Conservation (phyloP, 2,113 vertebrate species). For the Aegypius monachus region DNA sequence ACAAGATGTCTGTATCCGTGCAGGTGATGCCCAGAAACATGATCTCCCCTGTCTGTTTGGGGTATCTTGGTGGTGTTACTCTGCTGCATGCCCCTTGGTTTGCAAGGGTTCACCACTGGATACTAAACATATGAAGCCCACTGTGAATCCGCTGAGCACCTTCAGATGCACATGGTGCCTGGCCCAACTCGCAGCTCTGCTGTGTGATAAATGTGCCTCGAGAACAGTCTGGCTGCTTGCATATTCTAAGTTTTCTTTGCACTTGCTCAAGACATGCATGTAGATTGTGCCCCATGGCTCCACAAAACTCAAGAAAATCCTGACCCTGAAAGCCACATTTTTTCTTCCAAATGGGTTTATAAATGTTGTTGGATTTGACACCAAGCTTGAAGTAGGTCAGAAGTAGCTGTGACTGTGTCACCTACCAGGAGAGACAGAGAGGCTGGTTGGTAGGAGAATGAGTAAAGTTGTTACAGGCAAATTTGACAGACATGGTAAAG, state of each 20-base stretch:
- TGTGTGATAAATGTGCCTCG: not conserved
- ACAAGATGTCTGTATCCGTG: not conserved
- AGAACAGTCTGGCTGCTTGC: no score
- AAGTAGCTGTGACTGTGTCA: not conserved
- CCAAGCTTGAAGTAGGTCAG: not conserved
- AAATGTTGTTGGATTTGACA: not conserved
- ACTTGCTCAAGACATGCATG: not conserved
- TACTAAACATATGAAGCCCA: not conserved
- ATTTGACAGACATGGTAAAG: not conserved
- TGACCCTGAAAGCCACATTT: not conserved
- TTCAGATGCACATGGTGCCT: not conserved
- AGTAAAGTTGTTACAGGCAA: not conserved
- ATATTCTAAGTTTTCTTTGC: not conserved
- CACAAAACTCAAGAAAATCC: not conserved
- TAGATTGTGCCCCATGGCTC: not conserved
- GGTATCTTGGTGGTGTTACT: not conserved
- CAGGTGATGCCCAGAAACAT: not conserved
- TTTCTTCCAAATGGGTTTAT: not conserved
- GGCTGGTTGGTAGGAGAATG: not conserved
- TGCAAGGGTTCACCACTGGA: not conserved
- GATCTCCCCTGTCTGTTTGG: fast-evolving
- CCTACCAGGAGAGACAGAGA: not conserved
- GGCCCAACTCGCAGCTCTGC: not conserved
- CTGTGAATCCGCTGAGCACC: not conserved
- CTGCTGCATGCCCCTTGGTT: not conserved